These are phyloP conservation scores for Melinopterus prodromus DNA, from an alignment of 2,888 invertebrate genomes.

Conservation along the genomic window DNA sequence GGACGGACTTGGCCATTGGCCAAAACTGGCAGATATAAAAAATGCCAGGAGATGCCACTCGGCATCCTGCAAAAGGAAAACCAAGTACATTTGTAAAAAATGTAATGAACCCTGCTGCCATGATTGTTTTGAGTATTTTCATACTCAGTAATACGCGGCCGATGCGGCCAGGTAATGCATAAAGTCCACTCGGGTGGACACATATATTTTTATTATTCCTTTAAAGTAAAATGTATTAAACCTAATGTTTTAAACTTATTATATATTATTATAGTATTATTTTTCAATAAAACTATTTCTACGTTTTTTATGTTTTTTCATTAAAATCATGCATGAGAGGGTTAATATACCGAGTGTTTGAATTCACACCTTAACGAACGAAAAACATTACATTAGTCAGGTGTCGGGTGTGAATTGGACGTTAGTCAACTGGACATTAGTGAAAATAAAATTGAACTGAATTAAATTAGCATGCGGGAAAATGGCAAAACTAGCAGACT, in stretches of 20 bases:
- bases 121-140: constrained; percentile 30
- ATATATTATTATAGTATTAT: constrained; percentile 4
- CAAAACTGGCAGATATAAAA: constrained; percentile 27
- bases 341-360: too few species aligned
- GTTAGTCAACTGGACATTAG: too few species aligned
- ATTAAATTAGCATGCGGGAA: too few species aligned
- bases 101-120: constrained; percentile 23
- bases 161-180: constrained; percentile 4
- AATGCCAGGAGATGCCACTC: constrained; percentile 27
- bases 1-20: neutral
- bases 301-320: neutral
- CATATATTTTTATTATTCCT: constrained; percentile 4
- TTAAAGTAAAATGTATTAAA: neutral
- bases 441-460: too few species aligned
- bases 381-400: too few species aligned
- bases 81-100: constrained; percentile 30
- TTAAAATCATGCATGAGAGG: constrained; percentile 4
- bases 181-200: constrained; percentile 4
- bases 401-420: too few species aligned
- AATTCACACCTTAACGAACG: too few species aligned
- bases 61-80: constrained; percentile 27
- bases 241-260: neutral
- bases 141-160: constrained; percentile 10
- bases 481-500: too few species aligned
- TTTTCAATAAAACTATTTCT: constrained; percentile 4